Evolutionary conservation across 2,113 vertebrate species (phyloP).

Genomic region (Cebidichthys violaceus): DNA sequence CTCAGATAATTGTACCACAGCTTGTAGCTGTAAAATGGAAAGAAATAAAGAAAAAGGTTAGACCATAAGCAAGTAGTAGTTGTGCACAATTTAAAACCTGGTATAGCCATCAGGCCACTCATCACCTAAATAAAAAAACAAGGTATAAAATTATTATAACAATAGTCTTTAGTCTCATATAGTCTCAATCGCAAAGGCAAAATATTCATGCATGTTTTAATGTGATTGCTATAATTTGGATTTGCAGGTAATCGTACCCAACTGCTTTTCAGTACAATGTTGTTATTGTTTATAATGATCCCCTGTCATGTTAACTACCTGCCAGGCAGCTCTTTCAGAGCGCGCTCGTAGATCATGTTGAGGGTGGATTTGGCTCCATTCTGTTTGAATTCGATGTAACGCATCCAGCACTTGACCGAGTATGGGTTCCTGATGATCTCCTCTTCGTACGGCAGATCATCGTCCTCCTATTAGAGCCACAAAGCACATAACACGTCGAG

Average conservation of each 20-base stretch:
- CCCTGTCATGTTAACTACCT: constrained; percentile 80
- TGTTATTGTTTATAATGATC: background rate
- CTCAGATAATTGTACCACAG: constrained; percentile 95
- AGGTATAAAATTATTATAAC: background rate
- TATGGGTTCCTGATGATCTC: constrained; percentile 95
- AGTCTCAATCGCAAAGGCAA: background rate
- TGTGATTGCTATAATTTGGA: background rate
- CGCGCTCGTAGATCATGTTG: constrained; percentile 92
- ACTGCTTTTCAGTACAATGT: background rate
- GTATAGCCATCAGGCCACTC: background rate
- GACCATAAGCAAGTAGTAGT: background rate
- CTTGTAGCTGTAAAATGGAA: constrained; percentile 86
- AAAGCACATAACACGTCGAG: background rate
- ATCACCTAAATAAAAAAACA: background rate
- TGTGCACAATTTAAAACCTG: background rate
- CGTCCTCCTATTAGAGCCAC: constrained; percentile 85
- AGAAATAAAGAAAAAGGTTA: background rate
- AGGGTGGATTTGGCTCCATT: constrained; percentile 84
- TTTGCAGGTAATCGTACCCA: background rate
- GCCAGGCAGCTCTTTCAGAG: constrained; percentile 91
- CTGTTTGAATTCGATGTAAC: constrained; percentile 93
- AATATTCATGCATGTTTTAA: background rate
- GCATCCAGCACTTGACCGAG: constrained; percentile 94
- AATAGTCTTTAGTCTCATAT: too few relatives aligned
- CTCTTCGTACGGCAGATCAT: constrained; percentile 94